Percentiles rank a stretch among this genome's conserved stretches.
These are phyloP conservation scores for Meloidogyne chitwoodi DNA, from an alignment of 1,140 invertebrate species.

Conservation along the genomic window DNA sequence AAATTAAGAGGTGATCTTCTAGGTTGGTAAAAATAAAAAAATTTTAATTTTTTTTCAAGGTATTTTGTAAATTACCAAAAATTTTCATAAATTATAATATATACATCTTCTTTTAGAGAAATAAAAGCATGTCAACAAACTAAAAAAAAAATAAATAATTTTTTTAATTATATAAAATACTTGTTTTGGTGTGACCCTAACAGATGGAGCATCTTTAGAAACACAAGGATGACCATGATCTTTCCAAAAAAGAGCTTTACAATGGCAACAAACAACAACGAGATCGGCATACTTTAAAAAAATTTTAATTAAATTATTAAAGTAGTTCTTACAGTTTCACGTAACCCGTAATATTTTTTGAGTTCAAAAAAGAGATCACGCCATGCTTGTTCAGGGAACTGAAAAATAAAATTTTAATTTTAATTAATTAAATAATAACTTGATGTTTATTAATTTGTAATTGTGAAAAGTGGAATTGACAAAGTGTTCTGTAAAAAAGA, in stretches of 20 bases:
- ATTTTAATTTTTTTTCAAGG: too few species aligned
- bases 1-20: too few species aligned
- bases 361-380: slow-evolving; percentile 53
- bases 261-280: slow-evolving; percentile 85
- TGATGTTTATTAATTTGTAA: slow-evolving; percentile 71
- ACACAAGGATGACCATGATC: slow-evolving; percentile 56
- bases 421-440: slow-evolving; percentile 35
- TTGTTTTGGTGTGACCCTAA: slow-evolving; percentile 58
- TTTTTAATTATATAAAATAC: slow-evolving; percentile 56
- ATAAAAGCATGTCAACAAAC: background rate
- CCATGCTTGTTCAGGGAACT: slow-evolving; percentile 33
- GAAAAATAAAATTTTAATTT: slow-evolving; percentile 28
- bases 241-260: slow-evolving; percentile 92
- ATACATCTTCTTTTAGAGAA: too few species aligned
- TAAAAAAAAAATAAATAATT: background rate
- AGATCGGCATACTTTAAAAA: slow-evolving; percentile 75
- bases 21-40: too few species aligned
- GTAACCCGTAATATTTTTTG: slow-evolving; percentile 76
- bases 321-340: slow-evolving; percentile 69
- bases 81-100: too few species aligned
- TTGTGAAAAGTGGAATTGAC: slow-evolving; percentile 84
- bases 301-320: too few species aligned
- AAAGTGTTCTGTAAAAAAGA: slow-evolving; percentile 64
- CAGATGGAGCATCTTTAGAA: slow-evolving; percentile 51
- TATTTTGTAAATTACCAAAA: too few species aligned